These are phyloP conservation scores for Limnephilus marmoratus DNA, from an alignment of 2,888 invertebrate genomes.

Conservation along the genomic window DNA sequence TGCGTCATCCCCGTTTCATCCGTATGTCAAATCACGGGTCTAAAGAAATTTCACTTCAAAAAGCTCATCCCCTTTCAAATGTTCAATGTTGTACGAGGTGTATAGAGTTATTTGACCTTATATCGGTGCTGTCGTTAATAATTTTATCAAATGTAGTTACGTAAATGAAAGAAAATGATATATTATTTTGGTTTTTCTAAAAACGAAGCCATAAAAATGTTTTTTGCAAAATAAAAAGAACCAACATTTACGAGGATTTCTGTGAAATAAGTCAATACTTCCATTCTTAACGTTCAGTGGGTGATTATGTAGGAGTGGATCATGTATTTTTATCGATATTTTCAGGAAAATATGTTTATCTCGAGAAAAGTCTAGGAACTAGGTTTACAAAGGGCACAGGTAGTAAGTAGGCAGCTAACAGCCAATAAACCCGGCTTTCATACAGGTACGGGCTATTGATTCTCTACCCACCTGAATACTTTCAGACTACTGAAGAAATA, in stretches of 20 bases:
- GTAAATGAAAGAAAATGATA: no score
- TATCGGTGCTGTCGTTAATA: no score
- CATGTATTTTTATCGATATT: conserved; percentile 3
- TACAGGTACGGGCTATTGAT: conserved; percentile 52
- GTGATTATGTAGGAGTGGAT: not conserved
- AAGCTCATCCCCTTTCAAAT: no score
- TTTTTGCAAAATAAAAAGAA: not conserved
- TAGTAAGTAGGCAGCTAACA: conserved; percentile 48
- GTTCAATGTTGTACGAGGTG: no score
- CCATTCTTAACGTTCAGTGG: not conserved
- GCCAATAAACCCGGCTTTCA: conserved; percentile 57
- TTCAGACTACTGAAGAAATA: conserved; percentile 11
- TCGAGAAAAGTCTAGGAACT: not conserved
- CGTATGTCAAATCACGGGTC: no score
- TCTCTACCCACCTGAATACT: conserved; percentile 49
- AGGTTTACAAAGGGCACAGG: not conserved
- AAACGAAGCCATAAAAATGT: no score
- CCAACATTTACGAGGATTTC: not conserved
- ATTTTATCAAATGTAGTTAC: no score
- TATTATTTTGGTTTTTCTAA: no score
- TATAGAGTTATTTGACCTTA: no score
- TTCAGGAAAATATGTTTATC: conserved; percentile 25
- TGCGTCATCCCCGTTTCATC: no score
- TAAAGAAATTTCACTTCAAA: no score
- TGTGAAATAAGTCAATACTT: not conserved